Evolutionary conservation across 2,888 invertebrate species (phyloP).

Genomic region (Automeris io): DNA sequence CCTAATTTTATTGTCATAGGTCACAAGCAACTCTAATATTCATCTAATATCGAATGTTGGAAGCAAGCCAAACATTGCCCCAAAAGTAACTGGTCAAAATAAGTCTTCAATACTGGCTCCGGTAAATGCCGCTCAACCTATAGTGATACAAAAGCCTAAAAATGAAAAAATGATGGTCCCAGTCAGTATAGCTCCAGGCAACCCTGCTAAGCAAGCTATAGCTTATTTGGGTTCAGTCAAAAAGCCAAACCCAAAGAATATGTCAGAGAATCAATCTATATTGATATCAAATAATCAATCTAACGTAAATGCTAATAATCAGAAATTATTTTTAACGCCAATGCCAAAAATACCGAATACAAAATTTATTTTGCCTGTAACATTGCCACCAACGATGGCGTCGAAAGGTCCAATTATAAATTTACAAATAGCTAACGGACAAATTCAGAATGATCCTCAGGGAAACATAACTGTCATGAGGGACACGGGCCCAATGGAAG

Average conservation of each 20-base stretch:
- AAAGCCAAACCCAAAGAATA: constrained; percentile 54
- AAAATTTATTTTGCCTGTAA: constrained; percentile 72
- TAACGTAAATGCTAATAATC: constrained; percentile 58
- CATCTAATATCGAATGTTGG: constrained; percentile 63
- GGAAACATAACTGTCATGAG: constrained; percentile 79
- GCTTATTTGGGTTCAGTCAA: constrained; percentile 77
- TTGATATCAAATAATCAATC: constrained; percentile 65
- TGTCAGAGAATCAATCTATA: constrained; percentile 62
- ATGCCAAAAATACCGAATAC: constrained; percentile 77
- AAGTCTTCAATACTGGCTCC: constrained; percentile 62
- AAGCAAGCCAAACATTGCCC: constrained; percentile 60
- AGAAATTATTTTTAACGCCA: constrained; percentile 77
- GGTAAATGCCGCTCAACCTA: constrained; percentile 62
- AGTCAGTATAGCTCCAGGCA: constrained; percentile 58
- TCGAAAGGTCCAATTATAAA: constrained; percentile 79
- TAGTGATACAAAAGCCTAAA: constrained; percentile 77
- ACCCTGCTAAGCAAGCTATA: constrained; percentile 64
- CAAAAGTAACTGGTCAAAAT: constrained; percentile 48
- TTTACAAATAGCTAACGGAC: constrained; percentile 81
- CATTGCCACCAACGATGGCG: constrained; percentile 72
- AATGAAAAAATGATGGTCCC: constrained; percentile 70
- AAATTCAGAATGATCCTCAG: constrained; percentile 77
- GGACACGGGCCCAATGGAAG: constrained; percentile 48
- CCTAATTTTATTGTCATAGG: constrained; percentile 46
- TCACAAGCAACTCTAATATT: constrained; percentile 58